These are phyloP conservation scores for Heliopora coerulea DNA, from an alignment of 92 coral and sea anemone genomes.

Conservation along the genomic window DNA sequence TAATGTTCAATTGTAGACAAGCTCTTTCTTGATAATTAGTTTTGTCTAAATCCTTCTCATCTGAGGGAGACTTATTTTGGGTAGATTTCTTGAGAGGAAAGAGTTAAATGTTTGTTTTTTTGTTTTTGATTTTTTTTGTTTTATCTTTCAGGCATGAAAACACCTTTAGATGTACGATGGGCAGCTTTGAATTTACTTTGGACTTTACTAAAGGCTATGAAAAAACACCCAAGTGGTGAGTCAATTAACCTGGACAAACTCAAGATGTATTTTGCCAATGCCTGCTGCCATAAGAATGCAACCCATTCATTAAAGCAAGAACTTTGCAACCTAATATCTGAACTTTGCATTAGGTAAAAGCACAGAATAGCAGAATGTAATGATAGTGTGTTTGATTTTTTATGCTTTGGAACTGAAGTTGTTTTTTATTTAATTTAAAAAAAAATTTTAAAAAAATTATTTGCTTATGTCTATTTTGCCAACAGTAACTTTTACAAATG, in stretches of 20 bases:
- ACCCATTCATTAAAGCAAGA: neutral
- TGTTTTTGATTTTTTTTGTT: neutral
- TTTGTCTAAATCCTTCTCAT: neutral
- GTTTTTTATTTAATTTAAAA: too few species aligned
- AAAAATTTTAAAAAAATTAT: too few species aligned
- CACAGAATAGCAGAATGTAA: too few species aligned
- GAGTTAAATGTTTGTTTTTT: neutral
- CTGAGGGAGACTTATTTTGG: neutral
- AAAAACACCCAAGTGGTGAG: neutral
- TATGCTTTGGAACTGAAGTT: too few species aligned
- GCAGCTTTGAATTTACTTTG: constrained; percentile 5
- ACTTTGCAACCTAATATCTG: neutral
- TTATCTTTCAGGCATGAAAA: neutral
- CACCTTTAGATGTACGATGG: constrained; percentile 18
- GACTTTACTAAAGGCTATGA: neutral
- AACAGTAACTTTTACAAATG: too few species aligned
- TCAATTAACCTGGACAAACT: constrained; percentile 2
- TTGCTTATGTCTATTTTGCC: too few species aligned
- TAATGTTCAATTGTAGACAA: too few species aligned
- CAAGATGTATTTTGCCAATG: neutral
- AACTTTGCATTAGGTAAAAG: too few species aligned
- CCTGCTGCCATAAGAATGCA: neutral
- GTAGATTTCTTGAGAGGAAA: too few species aligned
- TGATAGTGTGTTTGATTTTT: too few species aligned
- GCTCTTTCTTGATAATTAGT: neutral